Base-by-base conservation (phyloP, 2,113 vertebrate genomes). In the Phalacrocorax aristotelis region DNA sequence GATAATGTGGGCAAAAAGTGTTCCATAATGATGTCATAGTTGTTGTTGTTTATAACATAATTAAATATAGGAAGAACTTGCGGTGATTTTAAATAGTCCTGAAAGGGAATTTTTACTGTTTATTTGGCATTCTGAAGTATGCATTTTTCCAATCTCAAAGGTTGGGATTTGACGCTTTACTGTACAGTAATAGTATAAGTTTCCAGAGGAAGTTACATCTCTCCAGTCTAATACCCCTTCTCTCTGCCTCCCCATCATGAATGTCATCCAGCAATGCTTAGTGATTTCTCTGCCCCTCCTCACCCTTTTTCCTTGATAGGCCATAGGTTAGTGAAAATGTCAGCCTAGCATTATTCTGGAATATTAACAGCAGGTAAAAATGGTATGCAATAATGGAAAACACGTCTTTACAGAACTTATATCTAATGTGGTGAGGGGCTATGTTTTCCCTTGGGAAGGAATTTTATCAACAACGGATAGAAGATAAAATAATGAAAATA, bases 321-420 rank as follows among this genome's bases (percentile, higher is more conserved):
- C 34, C 19, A 11, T 42, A 48, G 51, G 19, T 89, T 83, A 61
- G 36, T 48, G 22, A 71, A 84, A 92, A 87, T 38, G 21, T 52
- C 26, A 80, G 23, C 71, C 48, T 72, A 55, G 9, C 29, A 38
- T 85, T 79, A 68, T 79, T 61, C 48, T 85, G 38, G 21, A 82
- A 40, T 83, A 51, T 52, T 77, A 89, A 48, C 0, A 0, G 7
- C 11, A 57, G 34, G 18, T 55, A 54, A 87, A 79, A 70, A 70
- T n/a, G 13, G 20, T 49, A 69, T 30, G 22, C 12, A 69, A 72
- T 32, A 85, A 42, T 26, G 3, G 49, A 54, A 78, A 94, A 26
- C 7, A n/a, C 0, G 0, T 71, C 19, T 87, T 87, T 54, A 40
- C 19, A 58, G 25, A 46, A 55, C 7, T 23, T 57, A 5, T 34